Evolutionary conservation across 2,888 invertebrate genomes (phyloP), one percentile per base, ranked within the genome.

Genomic region (Dryobotodes eremita): DNA sequence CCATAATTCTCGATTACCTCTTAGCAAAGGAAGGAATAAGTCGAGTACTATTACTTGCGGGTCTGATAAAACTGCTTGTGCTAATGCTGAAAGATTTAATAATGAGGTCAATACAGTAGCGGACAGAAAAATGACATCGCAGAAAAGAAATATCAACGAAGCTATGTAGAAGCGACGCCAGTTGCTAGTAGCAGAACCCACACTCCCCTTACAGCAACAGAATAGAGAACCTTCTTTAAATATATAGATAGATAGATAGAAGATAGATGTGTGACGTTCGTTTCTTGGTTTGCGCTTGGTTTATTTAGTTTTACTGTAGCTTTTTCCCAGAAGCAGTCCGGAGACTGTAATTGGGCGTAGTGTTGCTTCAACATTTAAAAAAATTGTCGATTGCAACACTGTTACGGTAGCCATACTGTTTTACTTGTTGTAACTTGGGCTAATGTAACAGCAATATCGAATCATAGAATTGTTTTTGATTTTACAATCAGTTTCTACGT

Each of bases 81-180:
- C 20, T 11, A 61, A 20, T 26, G 10, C 5, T 50, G 59, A n/a
- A 23, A 75, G 8, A 6, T 17, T 6, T 10, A 50, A 26, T 17
- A 61, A 26, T 59, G 8, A 0, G 0, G 7, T 10, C 26, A 59
- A 36, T 50, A 74, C 20, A n/a, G n/a, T 6, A 36, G 3, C 20
- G 3, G 20, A 74, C 15, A 75, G 8, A 4, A 75, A 57, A 36
- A 74, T 8, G 10, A 73, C n/a, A n/a, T n/a, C n/a, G n/a, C n/a
- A n/a, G n/a, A n/a, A n/a, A n/a, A n/a, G n/a, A n/a, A n/a, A n/a
- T n/a, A n/a, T n/a, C n/a, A n/a, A n/a, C 3, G 62, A 55, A 1
- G 77, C 77, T 57, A 78, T 69, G 26, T 78, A 77, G 23, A 78
- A 69, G 11, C 53, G 77, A 69, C 68, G 77, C 53, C 78, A 55